Percentiles rank a stretch among this genome's conserved stretches.
phyloP scores from a whole-genome alignment of 2,797 vertebrate genomes.

The Podarcis siculus region DNA sequence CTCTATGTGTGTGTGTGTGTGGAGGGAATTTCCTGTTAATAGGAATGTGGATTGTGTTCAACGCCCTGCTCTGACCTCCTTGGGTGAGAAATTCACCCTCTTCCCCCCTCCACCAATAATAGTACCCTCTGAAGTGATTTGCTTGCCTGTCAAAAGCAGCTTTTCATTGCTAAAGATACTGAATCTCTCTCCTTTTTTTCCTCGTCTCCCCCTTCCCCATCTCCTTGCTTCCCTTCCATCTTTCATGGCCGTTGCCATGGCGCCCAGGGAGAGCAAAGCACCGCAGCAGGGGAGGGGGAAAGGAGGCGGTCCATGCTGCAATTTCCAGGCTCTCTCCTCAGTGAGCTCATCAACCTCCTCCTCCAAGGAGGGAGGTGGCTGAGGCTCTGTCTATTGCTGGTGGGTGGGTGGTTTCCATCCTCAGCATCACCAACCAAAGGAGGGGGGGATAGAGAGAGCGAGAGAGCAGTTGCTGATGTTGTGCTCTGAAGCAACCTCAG shows the following conservation, averaged over 20 bases:
- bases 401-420: slow-evolving; percentile 68
- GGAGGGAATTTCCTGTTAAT: neutral
- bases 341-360: slow-evolving; percentile 71
- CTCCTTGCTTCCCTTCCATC: slow-evolving; percentile 36
- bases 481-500: slow-evolving; percentile 69
- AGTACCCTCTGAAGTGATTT: slow-evolving; percentile 5
- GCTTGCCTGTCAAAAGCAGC: slow-evolving; percentile 18
- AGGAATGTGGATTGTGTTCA: neutral
- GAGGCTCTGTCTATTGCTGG: slow-evolving; percentile 47
- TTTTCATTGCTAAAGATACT: neutral
- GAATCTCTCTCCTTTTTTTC: neutral
- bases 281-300: slow-evolving; percentile 60
- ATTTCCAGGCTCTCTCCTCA: slow-evolving; percentile 65
- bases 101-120: neutral
- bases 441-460: slow-evolving; percentile 59
- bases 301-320: slow-evolving; percentile 72
- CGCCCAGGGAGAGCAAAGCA: slow-evolving; percentile 36
- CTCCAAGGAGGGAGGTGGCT: slow-evolving; percentile 68
- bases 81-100: neutral
- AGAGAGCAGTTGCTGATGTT: slow-evolving; percentile 84
- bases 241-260: slow-evolving; percentile 48
- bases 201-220: neutral
- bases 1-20: no score
- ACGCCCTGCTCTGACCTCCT: neutral
- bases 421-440: slow-evolving; percentile 78